Percentiles rank a stretch among this genome's conserved stretches.
phyloP scores from a whole-genome alignment of 2,113 vertebrate genomes.

The Hippopotamus amphibius region DNA sequence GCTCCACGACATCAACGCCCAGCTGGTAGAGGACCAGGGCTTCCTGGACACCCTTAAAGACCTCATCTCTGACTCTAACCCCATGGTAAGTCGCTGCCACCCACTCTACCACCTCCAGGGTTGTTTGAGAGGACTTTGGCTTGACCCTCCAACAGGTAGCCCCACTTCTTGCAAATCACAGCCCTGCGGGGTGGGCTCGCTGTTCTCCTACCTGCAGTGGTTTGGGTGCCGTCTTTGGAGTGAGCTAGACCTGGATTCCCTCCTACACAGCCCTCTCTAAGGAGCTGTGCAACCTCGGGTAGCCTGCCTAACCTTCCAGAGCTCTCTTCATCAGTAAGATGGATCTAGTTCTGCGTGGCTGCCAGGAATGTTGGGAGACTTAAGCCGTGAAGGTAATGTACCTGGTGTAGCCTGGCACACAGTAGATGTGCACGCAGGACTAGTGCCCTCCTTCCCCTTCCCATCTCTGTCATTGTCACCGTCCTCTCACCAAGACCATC shows the following conservation, averaged over 20 bases:
- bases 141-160: background rate
- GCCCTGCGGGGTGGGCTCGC: too few species aligned
- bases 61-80: slow-evolving; percentile 99
- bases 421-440: background rate
- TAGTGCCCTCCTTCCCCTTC: background rate
- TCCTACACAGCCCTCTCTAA: background rate
- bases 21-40: slow-evolving; percentile 98
- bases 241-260: background rate
- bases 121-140: background rate
- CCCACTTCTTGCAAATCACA: background rate
- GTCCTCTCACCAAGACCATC: background rate
- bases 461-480: background rate
- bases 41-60: slow-evolving; percentile 99
- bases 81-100: slow-evolving; percentile 91
- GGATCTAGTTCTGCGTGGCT: background rate
- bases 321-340: background rate
- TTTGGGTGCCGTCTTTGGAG: background rate
- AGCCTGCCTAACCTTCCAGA: background rate
- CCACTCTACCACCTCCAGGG: background rate
- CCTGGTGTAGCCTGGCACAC: background rate
- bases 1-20: slow-evolving; percentile 98
- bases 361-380: background rate
- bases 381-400: background rate
- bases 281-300: background rate
- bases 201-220: background rate